Conservation (phyloP, 2,888 invertebrate species). For the Agrypnus murinus region DNA sequence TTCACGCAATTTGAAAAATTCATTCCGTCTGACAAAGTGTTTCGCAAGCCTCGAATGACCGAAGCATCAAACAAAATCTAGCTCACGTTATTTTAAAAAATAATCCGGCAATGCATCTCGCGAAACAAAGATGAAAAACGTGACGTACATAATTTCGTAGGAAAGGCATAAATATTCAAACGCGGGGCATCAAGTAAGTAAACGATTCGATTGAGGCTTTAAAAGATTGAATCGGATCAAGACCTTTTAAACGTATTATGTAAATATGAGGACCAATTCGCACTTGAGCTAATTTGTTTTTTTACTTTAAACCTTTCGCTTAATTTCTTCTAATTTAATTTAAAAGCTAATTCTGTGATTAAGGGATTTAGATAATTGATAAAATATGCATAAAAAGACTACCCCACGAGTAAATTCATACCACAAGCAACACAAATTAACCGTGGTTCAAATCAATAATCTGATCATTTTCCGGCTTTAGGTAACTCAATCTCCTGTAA, state of each 20-base stretch:
- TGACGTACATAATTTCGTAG: neutral
- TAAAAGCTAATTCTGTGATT: neutral
- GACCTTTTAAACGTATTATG: slow-evolving; percentile 29
- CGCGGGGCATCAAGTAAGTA: slow-evolving; percentile 31
- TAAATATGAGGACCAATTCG: slow-evolving; percentile 28
- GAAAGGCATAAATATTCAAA: slow-evolving; percentile 24
- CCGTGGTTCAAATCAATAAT: neutral
- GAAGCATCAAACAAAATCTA: slow-evolving; percentile 6
- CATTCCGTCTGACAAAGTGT: slow-evolving; percentile 30
- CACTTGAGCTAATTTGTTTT: slow-evolving; percentile 26
- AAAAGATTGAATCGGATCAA: slow-evolving; percentile 24
- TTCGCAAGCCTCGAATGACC: slow-evolving; percentile 23
- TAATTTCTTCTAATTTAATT: slow-evolving; percentile 28
- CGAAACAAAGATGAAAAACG: slow-evolving; percentile 19
- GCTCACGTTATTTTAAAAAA: neutral
- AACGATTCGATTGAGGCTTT: slow-evolving; percentile 28
- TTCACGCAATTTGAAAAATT: slow-evolving; percentile 37
- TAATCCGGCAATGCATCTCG: slow-evolving; percentile 3
- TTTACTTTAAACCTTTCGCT: slow-evolving; percentile 5
- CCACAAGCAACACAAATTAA: neutral
- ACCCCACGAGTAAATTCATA: too few species aligned
- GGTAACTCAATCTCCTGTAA: neutral
- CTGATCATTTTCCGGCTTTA: neutral
- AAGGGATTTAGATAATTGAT: slow-evolving; percentile 3
- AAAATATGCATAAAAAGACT: too few species aligned